These are phyloP conservation scores for Drosophila elegans DNA, from an alignment of 1,140 invertebrate genomes.

Conservation along the genomic window DNA sequence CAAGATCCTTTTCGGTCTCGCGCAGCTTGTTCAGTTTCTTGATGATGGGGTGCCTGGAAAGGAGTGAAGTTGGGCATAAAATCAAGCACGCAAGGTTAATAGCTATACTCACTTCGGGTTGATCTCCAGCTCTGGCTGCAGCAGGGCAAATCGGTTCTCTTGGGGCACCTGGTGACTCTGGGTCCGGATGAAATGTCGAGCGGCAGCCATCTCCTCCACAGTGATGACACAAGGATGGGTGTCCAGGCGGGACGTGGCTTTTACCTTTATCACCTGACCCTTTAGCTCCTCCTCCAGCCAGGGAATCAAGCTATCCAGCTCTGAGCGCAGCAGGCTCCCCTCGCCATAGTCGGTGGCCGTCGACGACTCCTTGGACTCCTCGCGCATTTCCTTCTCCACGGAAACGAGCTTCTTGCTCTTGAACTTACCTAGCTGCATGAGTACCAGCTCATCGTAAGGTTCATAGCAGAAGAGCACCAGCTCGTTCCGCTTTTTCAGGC, in stretches of 20 bases:
- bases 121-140: constrained; percentile 96
- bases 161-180: constrained; percentile 93
- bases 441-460: constrained; percentile 97
- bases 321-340: constrained; percentile 89
- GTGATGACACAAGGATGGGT: constrained; percentile 97
- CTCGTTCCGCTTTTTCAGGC: constrained; percentile 92
- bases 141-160: constrained; percentile 93
- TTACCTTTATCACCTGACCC: constrained; percentile 92
- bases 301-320: constrained; percentile 91
- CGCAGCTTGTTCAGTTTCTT: constrained; percentile 93
- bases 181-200: constrained; percentile 96
- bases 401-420: constrained; percentile 92
- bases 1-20: constrained; percentile 91
- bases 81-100: not conserved
- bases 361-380: constrained; percentile 86
- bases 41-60: constrained; percentile 93
- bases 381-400: constrained; percentile 97
- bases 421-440: constrained; percentile 95
- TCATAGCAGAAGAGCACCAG: constrained; percentile 98
- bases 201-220: constrained; percentile 97
- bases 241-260: constrained; percentile 92
- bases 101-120: constrained; percentile 91
- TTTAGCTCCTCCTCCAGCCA: constrained; percentile 92
- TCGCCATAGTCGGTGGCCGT: constrained; percentile 86
- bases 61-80: not conserved